phyloP scores from a whole-genome alignment of 2,113 vertebrate species.

The Sprattus sprattus region DNA sequence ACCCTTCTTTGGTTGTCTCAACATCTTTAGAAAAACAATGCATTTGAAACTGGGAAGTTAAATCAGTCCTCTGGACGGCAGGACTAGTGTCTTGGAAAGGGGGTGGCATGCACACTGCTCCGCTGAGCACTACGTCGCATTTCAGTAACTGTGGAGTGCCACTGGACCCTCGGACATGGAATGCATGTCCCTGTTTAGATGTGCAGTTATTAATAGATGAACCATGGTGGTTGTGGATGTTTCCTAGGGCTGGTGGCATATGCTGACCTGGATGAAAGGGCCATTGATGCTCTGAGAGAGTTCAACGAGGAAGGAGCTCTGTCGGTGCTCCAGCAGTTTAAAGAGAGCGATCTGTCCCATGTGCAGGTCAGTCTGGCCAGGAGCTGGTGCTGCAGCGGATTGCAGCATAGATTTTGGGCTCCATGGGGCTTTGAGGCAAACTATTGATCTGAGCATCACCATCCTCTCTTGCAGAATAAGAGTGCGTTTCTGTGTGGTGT shows the following conservation, averaged over 20 bases:
- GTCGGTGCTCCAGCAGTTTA: slow-evolving; percentile 94
- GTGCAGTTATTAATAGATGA: background rate
- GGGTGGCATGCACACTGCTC: background rate
- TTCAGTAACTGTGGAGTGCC: background rate
- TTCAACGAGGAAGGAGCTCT: slow-evolving; percentile 97
- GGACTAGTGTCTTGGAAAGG: background rate
- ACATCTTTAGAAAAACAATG: background rate
- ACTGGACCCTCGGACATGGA: background rate
- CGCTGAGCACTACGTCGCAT: background rate
- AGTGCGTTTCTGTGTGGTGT: slow-evolving; percentile 98
- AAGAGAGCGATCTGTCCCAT: slow-evolving; percentile 96
- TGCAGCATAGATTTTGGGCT: background rate
- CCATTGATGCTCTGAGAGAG: slow-evolving; percentile 94
- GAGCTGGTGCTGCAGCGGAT: background rate
- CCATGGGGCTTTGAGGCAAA: background rate
- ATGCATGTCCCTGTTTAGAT: background rate
- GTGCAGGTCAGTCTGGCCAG: slow-evolving; percentile 83
- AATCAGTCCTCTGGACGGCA: background rate
- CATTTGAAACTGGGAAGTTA: background rate
- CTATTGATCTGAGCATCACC: background rate
- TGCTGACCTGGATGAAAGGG: slow-evolving; percentile 93
- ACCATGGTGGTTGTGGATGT: slow-evolving; percentile 4
- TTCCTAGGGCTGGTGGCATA: slow-evolving; percentile 89
- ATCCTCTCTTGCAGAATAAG: slow-evolving; percentile 80
- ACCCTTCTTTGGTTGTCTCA: background rate